Percentiles rank a stretch among this genome's conserved stretches.
These are phyloP conservation scores for Phortica magna DNA, from an alignment of 2,888 invertebrate genomes.

Conservation along the genomic window DNA sequence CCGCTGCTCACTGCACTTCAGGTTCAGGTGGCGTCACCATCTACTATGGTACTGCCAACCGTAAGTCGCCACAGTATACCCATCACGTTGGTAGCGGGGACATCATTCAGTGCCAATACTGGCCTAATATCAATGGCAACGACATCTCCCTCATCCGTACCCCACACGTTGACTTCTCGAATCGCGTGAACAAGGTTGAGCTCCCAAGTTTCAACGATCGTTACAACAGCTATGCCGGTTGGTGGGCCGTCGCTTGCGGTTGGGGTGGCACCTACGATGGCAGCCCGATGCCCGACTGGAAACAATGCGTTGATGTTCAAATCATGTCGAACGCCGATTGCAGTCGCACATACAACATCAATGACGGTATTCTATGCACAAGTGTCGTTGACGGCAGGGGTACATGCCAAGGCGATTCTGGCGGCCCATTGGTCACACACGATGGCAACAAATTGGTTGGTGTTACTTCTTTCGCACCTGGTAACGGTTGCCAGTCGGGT, in stretches of 20 bases:
- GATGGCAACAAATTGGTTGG: conserved; percentile 50
- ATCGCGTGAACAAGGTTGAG: not conserved
- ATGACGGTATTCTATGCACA: conserved; percentile 51
- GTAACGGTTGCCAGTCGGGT: conserved; percentile 57
- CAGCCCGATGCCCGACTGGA: not conserved
- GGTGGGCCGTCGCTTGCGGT: conserved; percentile 7
- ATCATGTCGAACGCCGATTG: conserved; percentile 1
- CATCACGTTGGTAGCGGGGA: not conserved
- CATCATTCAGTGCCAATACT: not conserved
- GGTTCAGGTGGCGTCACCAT: not conserved
- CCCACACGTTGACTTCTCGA: not conserved
- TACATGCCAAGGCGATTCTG: conserved; percentile 61
- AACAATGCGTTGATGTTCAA: conserved; percentile 3
- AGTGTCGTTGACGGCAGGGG: conserved; percentile 49
- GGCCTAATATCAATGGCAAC: conserved; percentile 10
- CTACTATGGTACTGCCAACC: not conserved
- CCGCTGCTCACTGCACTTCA: conserved; percentile 76
- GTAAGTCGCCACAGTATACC: not conserved
- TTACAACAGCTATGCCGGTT: not conserved
- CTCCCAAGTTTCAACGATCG: conserved; percentile 2
- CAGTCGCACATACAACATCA: conserved; percentile 22
- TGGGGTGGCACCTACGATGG: conserved; percentile 6
- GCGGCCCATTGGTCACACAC: conserved; percentile 61
- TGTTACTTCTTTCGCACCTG: conserved; percentile 54
- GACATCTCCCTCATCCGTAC: conserved; percentile 1